phyloP scores from a whole-genome alignment of 2,113 vertebrate genomes.

The Oxyruncus cristatus region DNA sequence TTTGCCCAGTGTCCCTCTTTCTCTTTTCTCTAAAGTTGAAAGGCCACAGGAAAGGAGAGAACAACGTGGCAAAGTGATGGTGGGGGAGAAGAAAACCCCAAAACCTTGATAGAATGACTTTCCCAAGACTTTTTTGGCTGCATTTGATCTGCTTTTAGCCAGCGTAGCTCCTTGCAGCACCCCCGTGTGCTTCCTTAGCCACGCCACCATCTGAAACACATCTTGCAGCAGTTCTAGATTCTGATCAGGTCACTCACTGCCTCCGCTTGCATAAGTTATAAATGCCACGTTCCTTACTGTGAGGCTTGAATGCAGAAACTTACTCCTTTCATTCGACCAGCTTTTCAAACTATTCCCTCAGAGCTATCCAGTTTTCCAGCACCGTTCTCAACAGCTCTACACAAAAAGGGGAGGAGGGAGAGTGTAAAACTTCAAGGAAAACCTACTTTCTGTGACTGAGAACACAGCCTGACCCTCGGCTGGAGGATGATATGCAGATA shows the following conservation, averaged over 20 bases:
- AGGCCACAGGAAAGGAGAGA: background rate
- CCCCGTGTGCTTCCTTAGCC: fast-evolving
- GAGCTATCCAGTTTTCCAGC: background rate
- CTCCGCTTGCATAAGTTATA: background rate
- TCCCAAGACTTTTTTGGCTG: background rate
- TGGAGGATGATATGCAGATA: slow-evolving; percentile 24
- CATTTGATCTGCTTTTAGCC: background rate
- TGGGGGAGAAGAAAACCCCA: background rate
- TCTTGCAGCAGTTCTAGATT: background rate
- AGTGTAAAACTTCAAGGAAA: background rate
- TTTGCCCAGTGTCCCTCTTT: background rate
- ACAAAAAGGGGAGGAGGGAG: background rate
- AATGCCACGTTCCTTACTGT: background rate
- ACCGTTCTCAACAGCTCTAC: background rate
- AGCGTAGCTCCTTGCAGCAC: background rate
- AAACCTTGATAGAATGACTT: background rate
- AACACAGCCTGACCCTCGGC: slow-evolving; percentile 29
- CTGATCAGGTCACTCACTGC: background rate
- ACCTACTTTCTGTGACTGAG: background rate
- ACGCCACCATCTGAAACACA: fast-evolving
- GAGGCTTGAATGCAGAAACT: background rate
- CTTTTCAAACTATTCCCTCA: background rate
- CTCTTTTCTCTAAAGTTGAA: background rate
- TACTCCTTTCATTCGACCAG: background rate
- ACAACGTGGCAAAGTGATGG: background rate